phyloP scores from a whole-genome alignment of 2,888 invertebrate species.

The Rhimphoctona megacephalus region DNA sequence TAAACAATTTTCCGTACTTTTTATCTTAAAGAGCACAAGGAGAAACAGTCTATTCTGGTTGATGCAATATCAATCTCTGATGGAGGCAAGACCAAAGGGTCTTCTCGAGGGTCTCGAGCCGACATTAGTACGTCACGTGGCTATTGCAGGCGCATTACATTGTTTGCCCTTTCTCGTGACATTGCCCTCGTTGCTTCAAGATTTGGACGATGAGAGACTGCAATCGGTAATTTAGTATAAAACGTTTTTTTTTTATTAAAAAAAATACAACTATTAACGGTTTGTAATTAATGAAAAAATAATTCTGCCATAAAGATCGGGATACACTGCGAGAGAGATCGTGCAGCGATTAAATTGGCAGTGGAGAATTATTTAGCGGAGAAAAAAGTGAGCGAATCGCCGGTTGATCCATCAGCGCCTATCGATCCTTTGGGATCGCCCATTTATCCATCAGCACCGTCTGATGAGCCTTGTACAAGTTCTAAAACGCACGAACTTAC shows the following conservation, averaged over 20 bases:
- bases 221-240: slow-evolving; percentile 82
- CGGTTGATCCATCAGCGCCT: slow-evolving; percentile 78
- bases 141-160: slow-evolving; percentile 91
- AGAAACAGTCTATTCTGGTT: slow-evolving; percentile 88
- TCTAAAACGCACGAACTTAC: slow-evolving; percentile 76
- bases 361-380: slow-evolving; percentile 86
- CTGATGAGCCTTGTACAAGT: slow-evolving; percentile 80
- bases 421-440: slow-evolving; percentile 59
- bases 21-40: slow-evolving; percentile 73
- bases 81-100: slow-evolving; percentile 91
- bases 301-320: slow-evolving; percentile 77
- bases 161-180: slow-evolving; percentile 91
- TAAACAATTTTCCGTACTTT: slow-evolving; percentile 15
- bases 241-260: not conserved
- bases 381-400: slow-evolving; percentile 76
- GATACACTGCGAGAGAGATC: slow-evolving; percentile 85
- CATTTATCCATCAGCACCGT: slow-evolving; percentile 77
- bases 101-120: slow-evolving; percentile 89
- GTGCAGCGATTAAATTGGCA: slow-evolving; percentile 88
- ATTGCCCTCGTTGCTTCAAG: slow-evolving; percentile 83
- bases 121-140: slow-evolving; percentile 88
- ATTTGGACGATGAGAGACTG: slow-evolving; percentile 87
- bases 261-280: no score
- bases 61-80: slow-evolving; percentile 92
- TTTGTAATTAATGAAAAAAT: not conserved